A percentile compares a stretch with the other conserved stretches of the same genome.
phyloP scores from a whole-genome alignment of 2,888 invertebrate species.

The Eupithecia exiguata region DNA sequence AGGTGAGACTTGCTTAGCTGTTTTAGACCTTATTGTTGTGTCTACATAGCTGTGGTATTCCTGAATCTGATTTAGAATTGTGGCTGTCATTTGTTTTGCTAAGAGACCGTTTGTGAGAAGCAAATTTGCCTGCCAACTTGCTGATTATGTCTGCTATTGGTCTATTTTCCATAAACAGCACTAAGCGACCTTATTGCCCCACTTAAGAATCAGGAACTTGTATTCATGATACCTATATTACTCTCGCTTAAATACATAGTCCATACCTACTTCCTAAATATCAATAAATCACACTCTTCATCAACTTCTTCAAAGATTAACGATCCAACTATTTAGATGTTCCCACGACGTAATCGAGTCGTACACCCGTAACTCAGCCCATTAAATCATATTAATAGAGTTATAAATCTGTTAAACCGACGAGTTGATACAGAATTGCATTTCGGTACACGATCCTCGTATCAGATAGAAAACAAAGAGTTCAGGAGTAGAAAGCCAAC shows the following conservation, averaged over 20 bases:
- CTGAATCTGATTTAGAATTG: not conserved
- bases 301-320: conserved; percentile 24
- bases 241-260: conserved; percentile 7
- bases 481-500: conserved; percentile 65
- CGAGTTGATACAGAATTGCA: conserved; percentile 28
- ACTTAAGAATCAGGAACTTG: not conserved
- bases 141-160: not conserved
- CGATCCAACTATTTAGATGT: conserved; percentile 20
- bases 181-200: not conserved
- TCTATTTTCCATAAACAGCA: not conserved
- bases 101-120: not conserved
- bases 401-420: conserved; percentile 28
- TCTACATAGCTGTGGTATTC: not conserved
- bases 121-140: not conserved
- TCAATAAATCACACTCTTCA: conserved; percentile 23
- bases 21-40: not conserved
- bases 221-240: not conserved
- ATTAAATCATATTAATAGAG: conserved; percentile 34
- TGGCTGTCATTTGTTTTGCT: not conserved
- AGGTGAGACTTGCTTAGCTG: conserved; percentile 82
- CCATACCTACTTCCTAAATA: not conserved
- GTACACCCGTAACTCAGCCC: conserved; percentile 26
- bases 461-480: conserved; percentile 58
- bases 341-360: conserved; percentile 22
- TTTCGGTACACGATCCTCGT: conserved; percentile 23